A percentile compares a stretch with the other conserved stretches of the same genome.
phyloP scores from a whole-genome alignment of 1,140 invertebrate genomes.

The Limonius californicus region DNA sequence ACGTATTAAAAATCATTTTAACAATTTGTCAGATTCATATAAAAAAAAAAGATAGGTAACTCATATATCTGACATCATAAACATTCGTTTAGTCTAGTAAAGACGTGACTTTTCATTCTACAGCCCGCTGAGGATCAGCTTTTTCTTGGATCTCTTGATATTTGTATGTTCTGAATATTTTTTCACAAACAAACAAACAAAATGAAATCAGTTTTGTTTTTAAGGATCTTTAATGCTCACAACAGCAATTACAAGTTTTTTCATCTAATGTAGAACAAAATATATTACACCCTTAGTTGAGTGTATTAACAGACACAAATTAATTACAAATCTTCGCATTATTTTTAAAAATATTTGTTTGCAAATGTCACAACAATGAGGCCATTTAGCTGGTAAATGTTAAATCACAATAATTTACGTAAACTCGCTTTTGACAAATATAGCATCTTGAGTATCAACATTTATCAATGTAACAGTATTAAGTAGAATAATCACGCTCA shows the following conservation, averaged over 20 bases:
- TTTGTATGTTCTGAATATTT: too few species aligned
- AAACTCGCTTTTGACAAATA: neutral
- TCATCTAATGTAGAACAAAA: conserved; percentile 9
- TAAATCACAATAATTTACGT: conserved; percentile 3
- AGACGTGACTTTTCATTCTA: too few species aligned
- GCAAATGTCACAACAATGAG: conserved; percentile 10
- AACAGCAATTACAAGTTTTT: conserved; percentile 42
- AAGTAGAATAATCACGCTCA: neutral
- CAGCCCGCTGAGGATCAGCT: too few species aligned
- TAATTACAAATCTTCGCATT: neutral
- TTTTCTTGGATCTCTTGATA: too few species aligned
- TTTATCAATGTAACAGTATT: neutral
- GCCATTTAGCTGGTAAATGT: neutral
- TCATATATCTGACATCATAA: too few species aligned
- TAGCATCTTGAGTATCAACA: neutral
- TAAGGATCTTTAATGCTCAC: conserved; percentile 43
- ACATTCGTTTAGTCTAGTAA: too few species aligned
- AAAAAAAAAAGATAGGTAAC: too few species aligned
- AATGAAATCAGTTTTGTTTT: too few species aligned
- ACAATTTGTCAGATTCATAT: too few species aligned
- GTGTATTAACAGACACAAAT: neutral
- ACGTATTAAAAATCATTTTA: too few species aligned
- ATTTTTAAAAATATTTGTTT: neutral
- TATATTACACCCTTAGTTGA: neutral
- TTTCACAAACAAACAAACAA: too few species aligned